Base-by-base conservation (phyloP, 1,140 invertebrate species). In the Drosophila fuyamai region DNA sequence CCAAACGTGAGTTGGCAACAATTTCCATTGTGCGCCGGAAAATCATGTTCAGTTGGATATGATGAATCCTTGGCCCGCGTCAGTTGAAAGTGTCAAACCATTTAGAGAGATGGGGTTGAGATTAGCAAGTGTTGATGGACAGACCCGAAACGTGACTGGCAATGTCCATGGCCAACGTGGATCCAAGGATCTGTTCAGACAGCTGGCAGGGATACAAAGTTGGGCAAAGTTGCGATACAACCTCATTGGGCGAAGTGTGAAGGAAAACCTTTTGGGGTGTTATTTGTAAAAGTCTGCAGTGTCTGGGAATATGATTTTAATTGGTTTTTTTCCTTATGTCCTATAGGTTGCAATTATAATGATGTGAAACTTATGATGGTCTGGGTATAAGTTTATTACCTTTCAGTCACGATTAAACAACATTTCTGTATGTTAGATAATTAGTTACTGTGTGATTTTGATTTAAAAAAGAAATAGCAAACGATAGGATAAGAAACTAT, bases 1-100 rank as follows among this genome's bases (percentile, higher is more conserved):
- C 63, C 54, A 73, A 88, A 79, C 83, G 84, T 88, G 83, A 88
- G 84, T 88, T 88, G 83, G 84, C 83, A 88, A 74, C 72, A 83
- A 62, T 61, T 51, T 32, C 50, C 59, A 56, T 70, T 70, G 62
- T 71, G 63, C 41, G 16, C 27, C 35, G 62, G 50, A 38, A 59
- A 72, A 60, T 51, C 54, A 73, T 73, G 55, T 73, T 73, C 47
- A 35, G 32, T 51, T 41, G 36, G 38, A 57, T 59, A 46, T 72
- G 62, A 43, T 65, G 62, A 83, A 79, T 83, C 68, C 48, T 44
- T 48, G 27, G 27, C 44, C 47, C n/a, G 47, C 61, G 38, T 56
- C 58, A 72, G 51, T 72, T 57, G 44, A 72, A 72, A 72, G 67
- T 72, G 68, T 72, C 68, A 72, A 72, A 71, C 67, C 68, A 48